Evolutionary conservation across 2,113 vertebrate species (phyloP).

Genomic region (Megaleporinus macrocephalus): DNA sequence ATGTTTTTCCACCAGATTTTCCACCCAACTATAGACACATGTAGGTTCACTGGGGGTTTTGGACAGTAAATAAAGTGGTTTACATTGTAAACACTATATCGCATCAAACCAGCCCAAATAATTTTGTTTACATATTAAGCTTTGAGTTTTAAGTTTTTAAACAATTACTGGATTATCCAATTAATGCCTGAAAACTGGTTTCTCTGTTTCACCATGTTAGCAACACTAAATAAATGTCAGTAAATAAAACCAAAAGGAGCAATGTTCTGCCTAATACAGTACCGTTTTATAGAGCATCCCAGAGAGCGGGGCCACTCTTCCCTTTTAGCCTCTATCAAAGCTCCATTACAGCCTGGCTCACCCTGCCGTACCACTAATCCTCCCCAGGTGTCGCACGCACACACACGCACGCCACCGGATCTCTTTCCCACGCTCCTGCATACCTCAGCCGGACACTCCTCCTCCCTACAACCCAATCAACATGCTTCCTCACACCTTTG

Average conservation of each 20-base stretch:
- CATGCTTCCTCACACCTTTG: conserved; percentile 7
- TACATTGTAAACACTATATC: too few relatives aligned
- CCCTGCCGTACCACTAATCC: conserved; percentile 41
- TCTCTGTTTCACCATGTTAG: background rate
- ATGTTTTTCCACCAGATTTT: too few relatives aligned
- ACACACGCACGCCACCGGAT: conserved; percentile 4
- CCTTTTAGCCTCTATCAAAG: conserved; percentile 34
- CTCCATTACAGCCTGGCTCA: conserved; percentile 13
- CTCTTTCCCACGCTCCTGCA: conserved; percentile 34
- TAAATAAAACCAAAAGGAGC: background rate
- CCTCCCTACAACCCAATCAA: conserved; percentile 1
- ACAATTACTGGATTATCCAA: too few relatives aligned
- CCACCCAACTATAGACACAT: too few relatives aligned
- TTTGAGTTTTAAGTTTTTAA: too few relatives aligned
- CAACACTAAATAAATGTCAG: background rate
- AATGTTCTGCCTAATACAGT: background rate
- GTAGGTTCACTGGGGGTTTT: too few relatives aligned
- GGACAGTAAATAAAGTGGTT: too few relatives aligned
- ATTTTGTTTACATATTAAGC: too few relatives aligned
- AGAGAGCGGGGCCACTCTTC: background rate
- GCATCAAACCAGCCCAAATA: too few relatives aligned
- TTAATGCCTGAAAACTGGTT: too few relatives aligned
- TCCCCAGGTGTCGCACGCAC: conserved; percentile 34
- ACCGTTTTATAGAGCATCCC: background rate
- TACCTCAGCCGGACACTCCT: conserved; percentile 16